Evolutionary conservation across 1,140 invertebrate species (phyloP).

Genomic region (Hirudo medicinalis): DNA sequence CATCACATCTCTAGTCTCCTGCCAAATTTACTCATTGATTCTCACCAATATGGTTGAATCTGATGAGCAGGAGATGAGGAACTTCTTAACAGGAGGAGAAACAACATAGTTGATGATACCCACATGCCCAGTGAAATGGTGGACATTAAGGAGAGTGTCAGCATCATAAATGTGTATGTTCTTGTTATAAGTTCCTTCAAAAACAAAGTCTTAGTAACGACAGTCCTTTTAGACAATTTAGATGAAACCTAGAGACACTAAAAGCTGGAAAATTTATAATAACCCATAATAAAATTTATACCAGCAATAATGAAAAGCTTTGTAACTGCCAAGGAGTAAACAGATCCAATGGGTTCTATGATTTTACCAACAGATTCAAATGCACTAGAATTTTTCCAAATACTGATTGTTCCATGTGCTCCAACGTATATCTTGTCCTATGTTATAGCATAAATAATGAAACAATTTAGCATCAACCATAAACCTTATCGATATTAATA

Average conservation of each 20-base stretch:
- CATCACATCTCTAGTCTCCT: background rate
- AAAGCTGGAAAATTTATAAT: background rate
- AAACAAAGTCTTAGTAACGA: background rate
- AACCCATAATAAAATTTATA: constrained; percentile 14
- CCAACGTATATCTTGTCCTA: constrained; percentile 36
- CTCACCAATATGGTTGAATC: constrained; percentile 31
- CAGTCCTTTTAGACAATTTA: background rate
- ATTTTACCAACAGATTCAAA: constrained; percentile 32
- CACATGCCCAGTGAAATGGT: constrained; percentile 30
- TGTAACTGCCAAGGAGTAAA: constrained; percentile 33
- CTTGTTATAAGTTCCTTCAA: constrained; percentile 31
- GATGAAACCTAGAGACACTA: background rate
- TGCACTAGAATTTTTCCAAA: constrained; percentile 31
- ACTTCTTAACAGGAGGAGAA: constrained; percentile 28
- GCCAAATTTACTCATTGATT: background rate
- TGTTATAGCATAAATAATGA: constrained; percentile 7
- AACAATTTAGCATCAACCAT: background rate
- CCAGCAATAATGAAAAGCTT: constrained; percentile 33
- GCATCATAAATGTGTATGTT: constrained; percentile 32
- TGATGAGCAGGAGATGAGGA: constrained; percentile 32
- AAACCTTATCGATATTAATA: constrained; percentile 2
- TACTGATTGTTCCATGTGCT: constrained; percentile 34
- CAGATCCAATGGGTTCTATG: constrained; percentile 32
- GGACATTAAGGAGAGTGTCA: constrained; percentile 26
- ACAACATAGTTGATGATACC: constrained; percentile 29